Base-by-base conservation (phyloP, 2,888 invertebrate genomes). In the Cheilosia pagana region DNA sequence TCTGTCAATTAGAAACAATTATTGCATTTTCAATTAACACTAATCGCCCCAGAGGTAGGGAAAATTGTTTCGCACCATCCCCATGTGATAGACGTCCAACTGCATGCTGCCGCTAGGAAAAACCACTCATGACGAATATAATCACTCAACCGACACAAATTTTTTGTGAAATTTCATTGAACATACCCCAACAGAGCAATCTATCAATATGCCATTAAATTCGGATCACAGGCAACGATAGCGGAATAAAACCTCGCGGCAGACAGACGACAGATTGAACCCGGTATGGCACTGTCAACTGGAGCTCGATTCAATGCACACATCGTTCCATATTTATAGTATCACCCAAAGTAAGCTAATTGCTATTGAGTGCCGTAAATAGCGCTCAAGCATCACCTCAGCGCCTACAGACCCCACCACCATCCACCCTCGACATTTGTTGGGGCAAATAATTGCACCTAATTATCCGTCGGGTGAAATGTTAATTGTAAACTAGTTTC, bases 401-500 rank as follows among this genome's bases (percentile, higher is more conserved):
- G 6, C 12, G 48, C 12, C 21, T 12, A 12, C 3, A 14, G 25
- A 10, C 16, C 0, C 4, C 23, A 10, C 19, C 45, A 16, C 19
- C 35, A 23, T 10, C n/a, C 19, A 19, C n/a, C 39, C 4, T 23
- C 35, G 39, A 52, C 5, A 35, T 35, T 35, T 35, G 8, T 45
- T 2, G 41, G n/a, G 41, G 48, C 23, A 39, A 35, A 50, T 79
- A 83, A 83, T 79, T 83, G 74, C 52, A 12, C 43, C 74, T 70
- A 70, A 79, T 85, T 79, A 79, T 70, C 53, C 43, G 28, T 48
- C 48, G 75, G 82, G 74, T 63, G 57, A 75, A 79, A 75, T 79
- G 74, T 79, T 79, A 79, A 75, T 83, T 83, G 63, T 70, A 60
- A 79, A 83, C 70, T 83, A 63, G 65, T 83, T 74, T 59, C 63